phyloP scores from a whole-genome alignment of 2,797 vertebrate species.

The Parauchenoglanis punctatus region DNA sequence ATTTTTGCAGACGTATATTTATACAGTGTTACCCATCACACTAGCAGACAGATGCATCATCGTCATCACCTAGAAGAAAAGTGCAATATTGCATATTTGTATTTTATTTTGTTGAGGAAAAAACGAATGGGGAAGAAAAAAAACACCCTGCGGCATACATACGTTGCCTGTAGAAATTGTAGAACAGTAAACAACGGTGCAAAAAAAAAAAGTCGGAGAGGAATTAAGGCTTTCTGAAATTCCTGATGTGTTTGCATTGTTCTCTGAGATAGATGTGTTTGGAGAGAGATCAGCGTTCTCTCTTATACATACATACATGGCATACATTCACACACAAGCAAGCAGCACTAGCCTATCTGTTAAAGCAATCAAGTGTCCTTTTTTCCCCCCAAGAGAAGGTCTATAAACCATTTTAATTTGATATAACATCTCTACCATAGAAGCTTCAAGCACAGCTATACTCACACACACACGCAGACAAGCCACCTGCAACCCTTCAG shows the following conservation, averaged over 20 bases:
- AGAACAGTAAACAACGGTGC: constrained; percentile 77
- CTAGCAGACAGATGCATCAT: constrained; percentile 67
- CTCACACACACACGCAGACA: constrained; percentile 12
- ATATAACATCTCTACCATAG: constrained; percentile 73
- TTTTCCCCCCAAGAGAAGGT: constrained; percentile 77
- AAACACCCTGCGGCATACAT: constrained; percentile 46
- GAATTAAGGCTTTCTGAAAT: constrained; percentile 82
- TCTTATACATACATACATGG: constrained; percentile 45
- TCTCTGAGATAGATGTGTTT: constrained; percentile 74
- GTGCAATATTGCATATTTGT: constrained; percentile 81
- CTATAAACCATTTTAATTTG: constrained; percentile 72
- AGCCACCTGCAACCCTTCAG: constrained; percentile 73
- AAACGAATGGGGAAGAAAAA: constrained; percentile 35
- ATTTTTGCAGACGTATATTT: constrained; percentile 65
- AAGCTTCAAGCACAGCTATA: constrained; percentile 76
- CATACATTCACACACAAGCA: constrained; percentile 56
- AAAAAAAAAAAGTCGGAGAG: constrained; percentile 71
- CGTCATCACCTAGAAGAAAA: constrained; percentile 73
- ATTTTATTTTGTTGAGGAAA: constrained; percentile 66
- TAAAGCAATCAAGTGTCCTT: constrained; percentile 60
- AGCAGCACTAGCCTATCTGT: constrained; percentile 73
- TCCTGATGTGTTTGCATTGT: constrained; percentile 73
- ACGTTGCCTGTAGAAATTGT: constrained; percentile 68
- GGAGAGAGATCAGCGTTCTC: constrained; percentile 41
- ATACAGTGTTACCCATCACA: constrained; percentile 73